phyloP scores from a whole-genome alignment of 2,113 vertebrate genomes.

The Triplophysa dalaica region DNA sequence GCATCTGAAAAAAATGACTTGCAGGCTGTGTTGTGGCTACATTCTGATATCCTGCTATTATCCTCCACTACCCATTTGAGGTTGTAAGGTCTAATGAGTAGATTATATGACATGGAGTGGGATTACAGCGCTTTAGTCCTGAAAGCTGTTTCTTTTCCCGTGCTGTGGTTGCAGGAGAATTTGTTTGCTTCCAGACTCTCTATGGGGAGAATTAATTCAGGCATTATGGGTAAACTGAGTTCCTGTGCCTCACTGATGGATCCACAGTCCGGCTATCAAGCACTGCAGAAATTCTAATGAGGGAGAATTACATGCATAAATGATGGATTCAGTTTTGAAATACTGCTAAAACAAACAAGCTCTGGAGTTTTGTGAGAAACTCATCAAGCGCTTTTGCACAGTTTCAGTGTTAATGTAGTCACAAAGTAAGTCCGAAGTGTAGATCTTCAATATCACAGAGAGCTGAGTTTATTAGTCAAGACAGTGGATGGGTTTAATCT shows the following conservation, averaged over 20 bases:
- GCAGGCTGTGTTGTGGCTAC: background rate
- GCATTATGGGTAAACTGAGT: conserved; percentile 16
- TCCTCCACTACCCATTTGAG: conserved; percentile 22
- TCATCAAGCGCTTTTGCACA: background rate
- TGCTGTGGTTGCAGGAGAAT: background rate
- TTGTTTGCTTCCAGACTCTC: conserved; percentile 25
- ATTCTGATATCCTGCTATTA: conserved; percentile 26
- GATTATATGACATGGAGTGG: conserved; percentile 34
- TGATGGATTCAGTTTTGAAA: background rate
- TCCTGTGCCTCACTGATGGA: background rate
- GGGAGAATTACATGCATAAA: background rate
- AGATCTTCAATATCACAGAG: conserved; percentile 34
- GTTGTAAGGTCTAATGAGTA: conserved; percentile 39
- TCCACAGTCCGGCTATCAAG: conserved; percentile 5
- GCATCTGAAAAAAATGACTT: conserved; percentile 13
- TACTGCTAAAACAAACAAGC: conserved; percentile 21
- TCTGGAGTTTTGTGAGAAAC: conserved; percentile 5
- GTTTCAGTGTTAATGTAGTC: conserved; percentile 19
- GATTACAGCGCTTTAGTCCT: conserved; percentile 41
- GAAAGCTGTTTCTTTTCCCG: conserved; percentile 25
- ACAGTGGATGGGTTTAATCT: conserved; percentile 28
- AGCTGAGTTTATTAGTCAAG: conserved; percentile 36
- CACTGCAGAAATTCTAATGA: background rate
- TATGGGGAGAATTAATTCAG: conserved; percentile 16
- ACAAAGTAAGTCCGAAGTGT: conserved; percentile 25